Base-by-base conservation (phyloP, 2,888 invertebrate species). In the Rapana venosa region DNA sequence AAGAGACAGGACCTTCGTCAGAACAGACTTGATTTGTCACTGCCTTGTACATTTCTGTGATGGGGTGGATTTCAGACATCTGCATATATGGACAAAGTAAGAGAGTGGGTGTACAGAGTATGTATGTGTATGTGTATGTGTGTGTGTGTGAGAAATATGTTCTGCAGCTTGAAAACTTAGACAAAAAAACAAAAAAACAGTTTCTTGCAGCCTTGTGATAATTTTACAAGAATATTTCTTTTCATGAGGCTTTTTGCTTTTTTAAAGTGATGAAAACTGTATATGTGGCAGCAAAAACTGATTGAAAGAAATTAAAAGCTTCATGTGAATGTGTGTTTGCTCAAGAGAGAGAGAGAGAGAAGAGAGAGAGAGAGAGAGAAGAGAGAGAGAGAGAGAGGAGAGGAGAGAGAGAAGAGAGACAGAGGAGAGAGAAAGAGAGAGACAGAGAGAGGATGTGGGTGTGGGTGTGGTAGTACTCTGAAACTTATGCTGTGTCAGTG, bases 111-210 rank as follows among this genome's bases (percentile, higher is more conserved):
- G 26, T 66, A 13, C 13, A 13, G 35, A 20, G 58, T 81, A 36
- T 77, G 77, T 66, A 13, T 66, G 66, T 36, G 77, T 36, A n/a
- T 36, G 77, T 77, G 83, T 61, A 66, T 81, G 88, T 83, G 58
- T 83, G 88, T 58, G 61, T 84, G 77, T 32, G 81, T 88, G 47
- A 77, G 17, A 26, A 22, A 26, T 66, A 13, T 13, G 13, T 6
- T 17, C 66, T 1, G 13, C 66, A 66, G 26, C 2, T 66, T 26
- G 26, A 66, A 26, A 1, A 22, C 66, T 22, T 13, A 22, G 66
- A 22, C 66, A 66, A 66, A 2, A 17, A 66, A 22, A 26, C 26
- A 66, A 17, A 66, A 22, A 22, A 26, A 22, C 1, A 22, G 26
- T 66, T 66, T 2, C 13, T 66, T 66, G 47, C 47, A 47, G 47